Conservation (phyloP, 2,888 invertebrate species). For the Frankliniella fusca region DNA sequence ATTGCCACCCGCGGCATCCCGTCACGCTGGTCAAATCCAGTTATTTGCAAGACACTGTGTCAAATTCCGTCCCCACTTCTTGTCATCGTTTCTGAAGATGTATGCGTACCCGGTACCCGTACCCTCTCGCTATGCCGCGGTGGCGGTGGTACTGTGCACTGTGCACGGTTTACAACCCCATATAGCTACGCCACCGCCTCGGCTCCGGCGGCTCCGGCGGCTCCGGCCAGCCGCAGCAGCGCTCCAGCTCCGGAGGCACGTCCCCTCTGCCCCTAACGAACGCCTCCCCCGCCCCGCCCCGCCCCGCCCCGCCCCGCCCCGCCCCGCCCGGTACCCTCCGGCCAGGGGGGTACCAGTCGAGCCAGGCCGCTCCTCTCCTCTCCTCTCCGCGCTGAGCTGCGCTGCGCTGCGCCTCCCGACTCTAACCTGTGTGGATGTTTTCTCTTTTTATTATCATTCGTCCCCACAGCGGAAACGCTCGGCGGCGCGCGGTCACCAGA, state of each 20-base stretch:
- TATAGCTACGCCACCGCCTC: too few relatives aligned
- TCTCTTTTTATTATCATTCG: conserved; percentile 26
- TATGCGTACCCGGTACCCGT: too few relatives aligned
- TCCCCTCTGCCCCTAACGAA: background rate
- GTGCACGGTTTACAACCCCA: background rate
- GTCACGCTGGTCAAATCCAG: too few relatives aligned
- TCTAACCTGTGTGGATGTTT: background rate
- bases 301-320: too few relatives aligned
- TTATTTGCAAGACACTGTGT: too few relatives aligned
- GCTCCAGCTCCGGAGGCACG: background rate
- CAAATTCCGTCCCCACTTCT: too few relatives aligned
- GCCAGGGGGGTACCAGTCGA: background rate
- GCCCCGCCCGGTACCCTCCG: background rate
- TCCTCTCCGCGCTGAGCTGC: background rate
- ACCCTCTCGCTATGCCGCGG: background rate
- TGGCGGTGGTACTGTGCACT: background rate
- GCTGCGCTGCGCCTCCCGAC: background rate
- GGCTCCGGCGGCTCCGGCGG: too few relatives aligned
- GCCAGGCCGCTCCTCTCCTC: background rate
- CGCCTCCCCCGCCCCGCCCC: too few relatives aligned
- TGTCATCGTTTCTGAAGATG: too few relatives aligned
- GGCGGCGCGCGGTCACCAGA: background rate
- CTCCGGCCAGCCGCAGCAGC: too few relatives aligned
- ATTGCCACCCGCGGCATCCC: too few relatives aligned
- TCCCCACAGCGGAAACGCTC: conserved; percentile 16